Evolutionary conservation across 2,113 vertebrate species (phyloP).

Genomic region (Pygoscelis antarcticus): DNA sequence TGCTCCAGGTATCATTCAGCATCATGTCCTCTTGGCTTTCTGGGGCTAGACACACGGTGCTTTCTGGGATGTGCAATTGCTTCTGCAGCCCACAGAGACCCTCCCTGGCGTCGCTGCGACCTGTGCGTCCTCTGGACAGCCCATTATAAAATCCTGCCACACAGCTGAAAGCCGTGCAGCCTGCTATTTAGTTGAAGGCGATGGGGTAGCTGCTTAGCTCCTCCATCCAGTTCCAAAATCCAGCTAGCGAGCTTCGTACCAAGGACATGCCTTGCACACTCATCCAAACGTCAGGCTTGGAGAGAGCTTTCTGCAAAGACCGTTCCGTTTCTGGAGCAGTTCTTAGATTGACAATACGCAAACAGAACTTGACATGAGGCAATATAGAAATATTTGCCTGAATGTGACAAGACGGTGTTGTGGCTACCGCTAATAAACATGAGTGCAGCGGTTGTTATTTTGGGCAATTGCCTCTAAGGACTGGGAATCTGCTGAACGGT

Average conservation of each 20-base stretch:
- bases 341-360: background rate
- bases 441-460: background rate
- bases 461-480: background rate
- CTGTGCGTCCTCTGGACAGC: background rate
- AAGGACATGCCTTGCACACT: background rate
- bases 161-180: accelerated
- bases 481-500: background rate
- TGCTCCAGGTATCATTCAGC: background rate
- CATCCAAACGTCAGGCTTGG: accelerated
- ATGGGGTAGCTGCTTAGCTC: background rate
- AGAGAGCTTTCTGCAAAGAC: background rate
- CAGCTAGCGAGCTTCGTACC: too few relatives aligned
- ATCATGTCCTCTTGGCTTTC: background rate
- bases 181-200: background rate
- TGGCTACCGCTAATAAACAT: background rate
- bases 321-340: background rate
- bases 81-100: background rate
- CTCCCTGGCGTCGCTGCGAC: background rate
- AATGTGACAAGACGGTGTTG: background rate
- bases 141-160: background rate
- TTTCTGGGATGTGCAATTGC: background rate
- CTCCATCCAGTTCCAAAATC: background rate
- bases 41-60: accelerated
- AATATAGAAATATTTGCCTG: background rate
- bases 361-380: background rate